Evolutionary conservation across 2,797 vertebrate genomes (phyloP).

Genomic region (Enteromius viviparus): DNA sequence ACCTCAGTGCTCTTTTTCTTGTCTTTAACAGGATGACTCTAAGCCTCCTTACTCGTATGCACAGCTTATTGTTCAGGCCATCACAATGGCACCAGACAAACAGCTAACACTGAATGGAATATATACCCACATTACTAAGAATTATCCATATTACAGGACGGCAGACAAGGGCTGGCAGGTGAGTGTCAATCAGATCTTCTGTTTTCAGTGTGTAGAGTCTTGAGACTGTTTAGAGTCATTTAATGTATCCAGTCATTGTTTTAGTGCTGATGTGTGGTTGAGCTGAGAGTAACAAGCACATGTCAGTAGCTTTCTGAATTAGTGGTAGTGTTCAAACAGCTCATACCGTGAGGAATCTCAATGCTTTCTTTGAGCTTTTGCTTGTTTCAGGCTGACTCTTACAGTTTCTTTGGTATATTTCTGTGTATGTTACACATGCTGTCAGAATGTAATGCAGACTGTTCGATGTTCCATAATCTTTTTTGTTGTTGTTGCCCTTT

Average conservation of each 20-base stretch:
- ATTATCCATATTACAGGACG: constrained; percentile 97
- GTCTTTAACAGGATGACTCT: constrained; percentile 86
- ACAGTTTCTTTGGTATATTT: too few species aligned
- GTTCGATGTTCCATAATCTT: too few species aligned
- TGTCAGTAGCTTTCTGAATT: background rate
- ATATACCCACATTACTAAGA: constrained; percentile 98
- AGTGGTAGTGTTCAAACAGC: background rate
- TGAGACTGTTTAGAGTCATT: background rate
- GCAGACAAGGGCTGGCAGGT: constrained; percentile 99
- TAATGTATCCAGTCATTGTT: background rate
- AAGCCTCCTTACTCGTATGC: constrained; percentile 98
- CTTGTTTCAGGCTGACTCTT: too few species aligned
- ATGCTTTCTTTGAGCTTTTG: background rate
- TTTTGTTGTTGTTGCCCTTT: too few species aligned
- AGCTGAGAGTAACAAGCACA: background rate
- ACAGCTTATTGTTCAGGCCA: constrained; percentile 97
- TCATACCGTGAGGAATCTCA: background rate
- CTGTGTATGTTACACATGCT: too few species aligned
- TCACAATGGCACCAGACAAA: constrained; percentile 95
- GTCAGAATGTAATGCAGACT: too few species aligned
- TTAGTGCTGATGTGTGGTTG: background rate
- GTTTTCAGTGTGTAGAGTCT: background rate
- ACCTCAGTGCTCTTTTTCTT: background rate
- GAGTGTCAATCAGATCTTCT: constrained; percentile 47
- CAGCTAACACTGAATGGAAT: constrained; percentile 98